Evolutionary conservation across 2,888 invertebrate genomes (phyloP).

Genomic region (Idaea aversata): DNA sequence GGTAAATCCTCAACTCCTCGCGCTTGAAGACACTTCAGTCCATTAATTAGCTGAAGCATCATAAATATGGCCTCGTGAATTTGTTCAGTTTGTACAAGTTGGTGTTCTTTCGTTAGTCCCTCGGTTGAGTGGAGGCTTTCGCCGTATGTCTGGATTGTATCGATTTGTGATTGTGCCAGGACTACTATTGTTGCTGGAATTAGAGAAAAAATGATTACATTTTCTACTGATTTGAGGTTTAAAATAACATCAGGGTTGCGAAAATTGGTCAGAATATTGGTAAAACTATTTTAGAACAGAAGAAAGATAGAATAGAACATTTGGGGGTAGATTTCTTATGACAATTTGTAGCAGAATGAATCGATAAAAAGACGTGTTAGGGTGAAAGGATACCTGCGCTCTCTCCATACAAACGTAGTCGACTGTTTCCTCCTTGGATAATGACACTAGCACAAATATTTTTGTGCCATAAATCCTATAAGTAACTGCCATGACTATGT

Average conservation of each 20-base stretch:
- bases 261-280: too few relatives aligned
- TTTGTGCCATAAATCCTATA: too few relatives aligned
- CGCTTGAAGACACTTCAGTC: constrained; percentile 89
- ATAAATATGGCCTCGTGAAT: constrained; percentile 87
- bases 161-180: constrained; percentile 86
- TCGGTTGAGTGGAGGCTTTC: constrained; percentile 80
- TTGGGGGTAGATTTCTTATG: too few relatives aligned
- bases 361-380: too few relatives aligned
- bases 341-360: too few relatives aligned
- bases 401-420: too few relatives aligned
- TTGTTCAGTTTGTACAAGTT: constrained; percentile 71
- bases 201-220: constrained; percentile 5
- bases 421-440: too few relatives aligned
- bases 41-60: constrained; percentile 89
- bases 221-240: neutral
- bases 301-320: too few relatives aligned
- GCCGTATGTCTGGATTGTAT: constrained; percentile 86
- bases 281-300: too few relatives aligned
- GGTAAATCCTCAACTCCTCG: constrained; percentile 90
- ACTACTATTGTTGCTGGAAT: constrained; percentile 88
- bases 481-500: too few relatives aligned
- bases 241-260: neutral
- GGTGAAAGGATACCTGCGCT: too few relatives aligned
- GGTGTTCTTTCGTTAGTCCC: constrained; percentile 66
- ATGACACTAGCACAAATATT: too few relatives aligned